Base-by-base conservation (phyloP, 2,797 vertebrate genomes). In the Poeciliopsis paucimaculata region DNA sequence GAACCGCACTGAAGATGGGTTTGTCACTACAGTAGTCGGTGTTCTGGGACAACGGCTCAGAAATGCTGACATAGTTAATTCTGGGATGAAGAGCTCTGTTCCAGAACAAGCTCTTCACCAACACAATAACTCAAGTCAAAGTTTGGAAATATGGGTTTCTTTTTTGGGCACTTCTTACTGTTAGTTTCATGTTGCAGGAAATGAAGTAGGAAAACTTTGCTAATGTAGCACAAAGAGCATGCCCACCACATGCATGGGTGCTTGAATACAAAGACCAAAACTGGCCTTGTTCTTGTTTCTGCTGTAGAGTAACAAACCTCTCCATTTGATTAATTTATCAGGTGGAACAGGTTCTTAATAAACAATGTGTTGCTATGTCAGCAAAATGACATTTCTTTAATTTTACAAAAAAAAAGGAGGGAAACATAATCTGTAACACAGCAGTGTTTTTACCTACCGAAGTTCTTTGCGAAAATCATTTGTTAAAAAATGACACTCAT, bases 401-500 rank as follows among this genome's bases (percentile, higher is more conserved):
- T 83, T 77, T 83, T 57, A 79, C 41, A 36, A 36, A 6, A 76
- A 6, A 76, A 68, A 51, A 51, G 49, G 49, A 51, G 75, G 77
- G 82, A 26, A 77, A 49, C 12, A 41, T 82, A 84, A 87, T 81
- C 78, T 88, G 81, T 60, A 80, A 75, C 31, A 60, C 76, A 82
- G 83, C 10, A 23, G 41, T 55, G n/a, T 85, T 79, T 82, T 78
- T 49, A 83, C 82, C 53, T 55, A 31, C 53, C 82, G 76, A 85
- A 78, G 76, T 80, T 53, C 18, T 79, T 75, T 85, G 80, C 81
- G 73, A 78, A 84, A 82, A 46, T 83, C 55, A 55, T 77, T 41
- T 49, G 31, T 78, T 80, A 87, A 86, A 89, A 57, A 78, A 78
- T 82, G 74, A 83, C 73, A 79, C 81, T 84, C 68, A 70, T 39